phyloP scores from a whole-genome alignment of 2,888 invertebrate genomes.

The Pogonocherus hispidulus region DNA sequence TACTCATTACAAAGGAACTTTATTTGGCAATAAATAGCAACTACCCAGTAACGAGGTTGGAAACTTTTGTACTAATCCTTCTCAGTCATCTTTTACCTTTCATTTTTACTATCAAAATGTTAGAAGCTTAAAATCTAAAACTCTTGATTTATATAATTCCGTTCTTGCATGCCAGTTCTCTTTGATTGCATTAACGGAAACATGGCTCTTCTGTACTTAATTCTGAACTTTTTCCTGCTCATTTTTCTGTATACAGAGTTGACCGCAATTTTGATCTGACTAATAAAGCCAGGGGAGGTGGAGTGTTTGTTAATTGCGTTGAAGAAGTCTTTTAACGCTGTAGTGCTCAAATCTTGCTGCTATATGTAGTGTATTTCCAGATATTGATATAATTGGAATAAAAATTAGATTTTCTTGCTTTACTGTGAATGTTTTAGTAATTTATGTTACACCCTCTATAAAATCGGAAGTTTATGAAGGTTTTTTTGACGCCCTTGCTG shows the following conservation, averaged over 20 bases:
- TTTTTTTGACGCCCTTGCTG: neutral
- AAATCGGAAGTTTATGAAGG: neutral
- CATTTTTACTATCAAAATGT: conserved; percentile 8
- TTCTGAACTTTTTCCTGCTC: conserved; percentile 15
- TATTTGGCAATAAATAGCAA: conserved; percentile 13
- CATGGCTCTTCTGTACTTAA: conserved; percentile 8
- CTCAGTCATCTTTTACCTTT: neutral
- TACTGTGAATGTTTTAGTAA: neutral
- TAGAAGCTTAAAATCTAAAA: neutral
- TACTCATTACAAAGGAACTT: neutral
- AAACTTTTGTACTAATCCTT: neutral
- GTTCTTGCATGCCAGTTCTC: neutral
- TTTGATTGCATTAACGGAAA: conserved; percentile 9
- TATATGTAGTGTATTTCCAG: neutral
- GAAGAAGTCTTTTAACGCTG: neutral
- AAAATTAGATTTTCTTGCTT: neutral
- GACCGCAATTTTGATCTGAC: conserved; percentile 17
- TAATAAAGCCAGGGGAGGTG: conserved; percentile 2
- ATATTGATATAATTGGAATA: neutral
- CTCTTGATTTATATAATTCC: neutral
- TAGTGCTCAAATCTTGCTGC: neutral
- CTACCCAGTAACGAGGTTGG: neutral
- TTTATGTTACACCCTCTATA: neutral
- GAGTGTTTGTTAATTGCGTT: conserved; percentile 1
- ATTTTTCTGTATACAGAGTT: conserved; percentile 8